Evolutionary conservation across 2,797 vertebrate species (phyloP).

Genomic region (Galagoides demidoff): DNA sequence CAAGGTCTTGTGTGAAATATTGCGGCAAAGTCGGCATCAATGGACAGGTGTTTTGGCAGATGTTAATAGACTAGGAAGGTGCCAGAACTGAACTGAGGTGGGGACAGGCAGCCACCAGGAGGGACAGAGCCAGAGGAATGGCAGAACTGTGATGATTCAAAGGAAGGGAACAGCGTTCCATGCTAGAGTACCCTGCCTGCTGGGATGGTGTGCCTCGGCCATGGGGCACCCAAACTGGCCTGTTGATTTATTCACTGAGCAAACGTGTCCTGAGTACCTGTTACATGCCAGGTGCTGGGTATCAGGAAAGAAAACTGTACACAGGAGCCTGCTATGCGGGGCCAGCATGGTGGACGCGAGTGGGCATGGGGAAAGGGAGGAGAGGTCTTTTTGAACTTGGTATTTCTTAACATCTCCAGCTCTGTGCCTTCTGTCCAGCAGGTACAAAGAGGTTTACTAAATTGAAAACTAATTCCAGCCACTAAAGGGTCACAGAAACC

Average conservation of each 20-base stretch:
- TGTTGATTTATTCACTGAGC: background rate
- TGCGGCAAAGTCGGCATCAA: background rate
- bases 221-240: background rate
- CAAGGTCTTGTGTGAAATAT: background rate
- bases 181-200: background rate
- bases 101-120: background rate
- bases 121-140: background rate
- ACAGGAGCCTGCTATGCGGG: background rate
- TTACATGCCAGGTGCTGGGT: background rate
- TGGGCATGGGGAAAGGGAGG: background rate
- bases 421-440: background rate
- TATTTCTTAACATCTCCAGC: background rate
- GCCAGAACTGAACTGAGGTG: background rate
- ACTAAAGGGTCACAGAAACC: background rate
- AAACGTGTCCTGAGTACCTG: background rate
- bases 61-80: background rate
- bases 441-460: conserved; percentile 8
- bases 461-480: background rate
- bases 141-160: background rate
- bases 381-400: background rate
- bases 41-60: background rate
- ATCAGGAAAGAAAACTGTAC: background rate
- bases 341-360: background rate
- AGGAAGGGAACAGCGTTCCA: background rate
- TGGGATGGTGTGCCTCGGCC: background rate